Percentiles rank a stretch among this genome's conserved stretches.
These are phyloP conservation scores for Mus caroli DNA, from an alignment of 2,797 vertebrate species.

Conservation along the genomic window DNA sequence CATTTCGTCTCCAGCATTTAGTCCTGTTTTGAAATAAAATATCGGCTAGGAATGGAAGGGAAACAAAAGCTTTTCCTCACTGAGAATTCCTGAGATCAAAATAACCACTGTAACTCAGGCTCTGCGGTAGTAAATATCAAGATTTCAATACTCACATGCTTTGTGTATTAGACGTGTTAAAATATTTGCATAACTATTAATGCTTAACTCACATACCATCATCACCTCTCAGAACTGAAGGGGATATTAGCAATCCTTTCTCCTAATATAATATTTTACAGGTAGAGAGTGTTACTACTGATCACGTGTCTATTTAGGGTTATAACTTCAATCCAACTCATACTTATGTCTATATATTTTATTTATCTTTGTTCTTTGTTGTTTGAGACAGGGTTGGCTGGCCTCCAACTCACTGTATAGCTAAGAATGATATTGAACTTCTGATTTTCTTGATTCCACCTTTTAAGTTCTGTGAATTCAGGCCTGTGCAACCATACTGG, in stretches of 20 bases:
- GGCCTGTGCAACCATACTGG: background rate
- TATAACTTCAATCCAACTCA: background rate
- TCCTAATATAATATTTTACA: background rate
- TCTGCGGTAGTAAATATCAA: background rate
- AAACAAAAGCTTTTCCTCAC: background rate
- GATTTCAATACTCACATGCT: background rate
- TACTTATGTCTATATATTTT: background rate
- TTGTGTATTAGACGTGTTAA: background rate
- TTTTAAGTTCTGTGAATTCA: background rate
- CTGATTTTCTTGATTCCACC: background rate
- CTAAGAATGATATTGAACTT: background rate
- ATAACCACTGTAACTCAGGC: background rate
- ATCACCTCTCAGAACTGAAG: background rate
- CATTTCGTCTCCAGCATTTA: constrained; percentile 33
- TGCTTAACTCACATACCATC: background rate
- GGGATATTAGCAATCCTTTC: background rate
- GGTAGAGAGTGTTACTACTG: background rate
- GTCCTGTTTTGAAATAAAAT: constrained; percentile 49
- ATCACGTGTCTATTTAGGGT: background rate
- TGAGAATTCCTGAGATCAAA: constrained; percentile 23
- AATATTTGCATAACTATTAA: background rate
- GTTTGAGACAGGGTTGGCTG: background rate
- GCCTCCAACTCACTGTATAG: background rate
- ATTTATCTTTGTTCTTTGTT: background rate
- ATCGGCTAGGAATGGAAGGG: constrained; percentile 5